Evolutionary conservation across 1,140 invertebrate species (phyloP).

Genomic region (Coboldia fuscipes): DNA sequence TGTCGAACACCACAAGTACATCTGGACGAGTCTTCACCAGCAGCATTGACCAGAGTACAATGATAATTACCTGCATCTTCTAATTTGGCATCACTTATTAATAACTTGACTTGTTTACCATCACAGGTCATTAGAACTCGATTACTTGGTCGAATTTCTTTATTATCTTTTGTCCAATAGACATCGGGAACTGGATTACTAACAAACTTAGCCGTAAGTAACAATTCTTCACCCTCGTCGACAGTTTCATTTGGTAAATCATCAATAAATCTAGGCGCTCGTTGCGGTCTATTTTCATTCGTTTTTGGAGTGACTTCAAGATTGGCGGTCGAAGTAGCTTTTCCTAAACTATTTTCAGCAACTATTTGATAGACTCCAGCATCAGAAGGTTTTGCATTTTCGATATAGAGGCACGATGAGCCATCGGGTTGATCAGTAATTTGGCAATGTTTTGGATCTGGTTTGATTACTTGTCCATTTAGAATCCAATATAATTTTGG

Average conservation of each 20-base stretch:
- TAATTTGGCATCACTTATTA: slow-evolving; percentile 44
- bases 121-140: slow-evolving; percentile 51
- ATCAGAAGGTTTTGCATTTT: slow-evolving; percentile 40
- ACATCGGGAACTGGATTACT: slow-evolving; percentile 75
- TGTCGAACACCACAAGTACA: slow-evolving; percentile 47
- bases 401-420: slow-evolving; percentile 36
- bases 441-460: slow-evolving; percentile 44
- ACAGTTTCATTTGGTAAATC: slow-evolving; percentile 46
- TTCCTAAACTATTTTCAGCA: slow-evolving; percentile 53
- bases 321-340: slow-evolving; percentile 39
- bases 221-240: slow-evolving; percentile 52
- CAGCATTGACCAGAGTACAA: slow-evolving; percentile 41
- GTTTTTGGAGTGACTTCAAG: slow-evolving; percentile 40
- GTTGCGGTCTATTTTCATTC: slow-evolving; percentile 36
- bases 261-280: slow-evolving; percentile 51
- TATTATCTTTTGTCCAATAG: slow-evolving; percentile 61
- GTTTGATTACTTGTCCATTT: slow-evolving; percentile 51
- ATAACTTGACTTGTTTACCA: slow-evolving; percentile 53
- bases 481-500: slow-evolving; percentile 60
- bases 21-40: slow-evolving; percentile 38
- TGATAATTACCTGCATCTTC: slow-evolving; percentile 57
- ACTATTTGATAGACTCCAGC: slow-evolving; percentile 52
- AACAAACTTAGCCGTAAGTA: slow-evolving; percentile 40
- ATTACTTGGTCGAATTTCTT: slow-evolving; percentile 36
- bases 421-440: slow-evolving; percentile 44